Conservation (phyloP, 1,140 invertebrate species). For the Drosophila albomicans region DNA sequence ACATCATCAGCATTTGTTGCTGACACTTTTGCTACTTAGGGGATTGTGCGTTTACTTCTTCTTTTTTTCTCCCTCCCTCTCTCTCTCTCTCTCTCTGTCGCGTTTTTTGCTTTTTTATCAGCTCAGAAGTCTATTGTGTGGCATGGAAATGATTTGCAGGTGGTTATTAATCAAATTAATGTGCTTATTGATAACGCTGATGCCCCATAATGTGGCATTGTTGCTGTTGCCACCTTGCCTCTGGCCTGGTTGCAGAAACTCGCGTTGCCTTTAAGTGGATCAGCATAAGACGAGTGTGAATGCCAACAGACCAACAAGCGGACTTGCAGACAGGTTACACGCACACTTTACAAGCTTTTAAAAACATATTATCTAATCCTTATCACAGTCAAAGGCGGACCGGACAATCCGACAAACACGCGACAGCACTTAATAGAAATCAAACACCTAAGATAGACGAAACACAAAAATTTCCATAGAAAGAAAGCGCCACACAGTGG, state of each 20-base stretch:
- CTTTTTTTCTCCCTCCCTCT: slow-evolving; percentile 6
- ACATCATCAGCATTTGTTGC: slow-evolving; percentile 81
- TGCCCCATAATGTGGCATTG: slow-evolving; percentile 60
- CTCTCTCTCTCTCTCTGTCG: neutral
- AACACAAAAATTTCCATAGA: slow-evolving; percentile 59
- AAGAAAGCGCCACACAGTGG: slow-evolving; percentile 65
- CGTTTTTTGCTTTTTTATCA: slow-evolving; percentile 51
- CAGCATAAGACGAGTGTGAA: neutral
- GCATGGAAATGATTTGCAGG: slow-evolving; percentile 83
- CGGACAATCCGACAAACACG: slow-evolving; percentile 57
- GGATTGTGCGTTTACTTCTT: slow-evolving; percentile 30
- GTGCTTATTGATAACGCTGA: slow-evolving; percentile 82
- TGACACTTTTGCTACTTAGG: slow-evolving; percentile 79
- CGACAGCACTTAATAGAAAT: slow-evolving; percentile 73
- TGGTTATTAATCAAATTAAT: slow-evolving; percentile 85
- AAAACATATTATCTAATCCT: slow-evolving; percentile 75
- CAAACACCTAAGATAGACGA: slow-evolving; percentile 40
- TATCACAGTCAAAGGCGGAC: slow-evolving; percentile 48
- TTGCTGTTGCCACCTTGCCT: slow-evolving; percentile 9
- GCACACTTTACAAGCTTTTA: slow-evolving; percentile 73
- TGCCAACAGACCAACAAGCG: slow-evolving; percentile 12
- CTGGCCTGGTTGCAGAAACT: slow-evolving; percentile 15
- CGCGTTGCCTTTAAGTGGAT: slow-evolving; percentile 48
- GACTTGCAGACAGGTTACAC: slow-evolving; percentile 48
- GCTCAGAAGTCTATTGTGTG: slow-evolving; percentile 65